Conservation (phyloP, 2,797 vertebrate species). For the Fistularia tabacaria region DNA sequence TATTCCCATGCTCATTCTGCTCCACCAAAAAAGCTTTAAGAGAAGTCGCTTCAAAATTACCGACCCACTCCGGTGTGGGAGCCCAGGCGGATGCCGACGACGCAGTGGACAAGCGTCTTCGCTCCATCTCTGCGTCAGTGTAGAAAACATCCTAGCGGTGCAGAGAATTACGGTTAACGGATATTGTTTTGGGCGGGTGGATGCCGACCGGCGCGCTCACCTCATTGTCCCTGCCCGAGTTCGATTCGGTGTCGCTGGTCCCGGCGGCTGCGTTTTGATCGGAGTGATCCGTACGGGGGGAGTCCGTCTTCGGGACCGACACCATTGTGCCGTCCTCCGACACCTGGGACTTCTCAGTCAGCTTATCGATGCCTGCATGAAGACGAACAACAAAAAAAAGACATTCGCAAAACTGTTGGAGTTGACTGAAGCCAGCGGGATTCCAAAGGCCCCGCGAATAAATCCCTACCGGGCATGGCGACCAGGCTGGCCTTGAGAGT, state of each 20-base stretch:
- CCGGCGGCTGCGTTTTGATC: slow-evolving; percentile 66
- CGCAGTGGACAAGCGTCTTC: slow-evolving; percentile 80
- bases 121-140: slow-evolving; percentile 78
- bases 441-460: no score
- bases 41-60: slow-evolving; percentile 21
- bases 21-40: not conserved
- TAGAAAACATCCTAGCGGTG: slow-evolving; percentile 81
- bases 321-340: slow-evolving; percentile 95
- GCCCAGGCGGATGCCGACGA: slow-evolving; percentile 83
- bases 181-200: not conserved
- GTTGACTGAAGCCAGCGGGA: not conserved
- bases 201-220: slow-evolving; percentile 40
- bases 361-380: slow-evolving; percentile 88
- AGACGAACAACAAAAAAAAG: not conserved
- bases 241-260: slow-evolving; percentile 77
- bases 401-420: not conserved
- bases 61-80: slow-evolving; percentile 91
- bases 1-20: not conserved
- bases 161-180: slow-evolving; percentile 4
- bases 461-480: slow-evolving; percentile 86
- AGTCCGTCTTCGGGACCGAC: slow-evolving; percentile 76
- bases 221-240: slow-evolving; percentile 77
- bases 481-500: slow-evolving; percentile 91
- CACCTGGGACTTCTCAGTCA: slow-evolving; percentile 96
- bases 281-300: slow-evolving; percentile 44